These are phyloP conservation scores for Pseudorectes ferrugineus DNA, from an alignment of 2,113 vertebrate genomes.

Conservation along the genomic window DNA sequence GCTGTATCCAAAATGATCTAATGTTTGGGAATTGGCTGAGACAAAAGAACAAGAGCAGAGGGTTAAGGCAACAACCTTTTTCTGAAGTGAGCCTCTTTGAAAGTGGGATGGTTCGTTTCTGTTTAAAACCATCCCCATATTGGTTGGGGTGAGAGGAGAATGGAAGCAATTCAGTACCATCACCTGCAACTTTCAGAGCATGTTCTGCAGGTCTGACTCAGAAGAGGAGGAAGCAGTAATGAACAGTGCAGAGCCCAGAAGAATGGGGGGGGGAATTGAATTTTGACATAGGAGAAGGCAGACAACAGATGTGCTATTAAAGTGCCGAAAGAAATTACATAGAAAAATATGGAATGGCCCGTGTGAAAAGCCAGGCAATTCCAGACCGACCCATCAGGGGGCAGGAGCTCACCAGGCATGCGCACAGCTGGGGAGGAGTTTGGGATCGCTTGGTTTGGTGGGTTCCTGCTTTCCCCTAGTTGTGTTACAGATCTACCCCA, in stretches of 20 bases:
- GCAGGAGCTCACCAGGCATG: not conserved
- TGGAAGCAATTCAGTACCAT: not conserved
- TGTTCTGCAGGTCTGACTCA: not conserved
- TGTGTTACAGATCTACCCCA: not conserved
- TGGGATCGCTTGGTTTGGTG: not conserved
- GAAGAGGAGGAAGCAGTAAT: not conserved
- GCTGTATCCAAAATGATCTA: not conserved
- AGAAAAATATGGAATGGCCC: not conserved
- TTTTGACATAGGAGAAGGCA: not conserved
- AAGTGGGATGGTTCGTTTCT: not conserved
- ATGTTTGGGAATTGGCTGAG: not conserved
- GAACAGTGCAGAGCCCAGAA: not conserved
- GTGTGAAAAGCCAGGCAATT: not conserved
- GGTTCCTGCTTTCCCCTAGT: not conserved
- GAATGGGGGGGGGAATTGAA: not conserved
- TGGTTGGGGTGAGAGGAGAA: not conserved
- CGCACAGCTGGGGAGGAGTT: not conserved
- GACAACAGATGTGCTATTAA: not conserved
- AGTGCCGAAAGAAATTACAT: not conserved
- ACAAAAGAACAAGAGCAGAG: not conserved
- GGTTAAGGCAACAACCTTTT: not conserved
- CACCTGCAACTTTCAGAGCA: not conserved
- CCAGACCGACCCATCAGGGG: not conserved
- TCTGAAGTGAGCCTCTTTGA: not conserved
- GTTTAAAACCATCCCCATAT: not conserved